Base-by-base conservation (phyloP, 2,888 invertebrate species). In the Choristoneura rosaceana region DNA sequence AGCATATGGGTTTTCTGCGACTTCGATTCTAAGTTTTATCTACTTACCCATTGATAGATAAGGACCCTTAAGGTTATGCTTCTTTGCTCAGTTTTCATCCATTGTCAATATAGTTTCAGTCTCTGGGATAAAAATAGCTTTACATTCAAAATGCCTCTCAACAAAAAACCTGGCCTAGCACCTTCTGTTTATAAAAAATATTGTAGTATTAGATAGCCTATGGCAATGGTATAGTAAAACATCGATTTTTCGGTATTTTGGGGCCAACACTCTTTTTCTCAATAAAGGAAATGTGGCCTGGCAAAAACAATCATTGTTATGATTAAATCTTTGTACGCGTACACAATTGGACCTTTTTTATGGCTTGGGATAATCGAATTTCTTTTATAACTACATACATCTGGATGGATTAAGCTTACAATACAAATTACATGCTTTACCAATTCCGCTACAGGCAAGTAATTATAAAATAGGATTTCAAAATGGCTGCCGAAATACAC, bases 151-250 rank as follows among this genome's bases (percentile, higher is more conserved):
- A 38, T 38, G 17, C 17, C 17, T 50, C 50, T 15, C 12, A 47
- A 47, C 4, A n/a, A 17, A n/a, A 52, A 52, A 17, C 52, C 17
- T 50, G 79, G 76, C 84, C 84, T 89, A 90, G 90, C 91, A 92
- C 91, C 91, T 87, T 89, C 62, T 55, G 52, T 83, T 81, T 55
- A 58, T 58, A 12, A 33, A 58, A 58, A 33, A 58, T 8, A 33
- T 15, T 17, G 15, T 34, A 55, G 15, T 33, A 14, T 14, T 14
- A 38, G n/a, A 59, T n/a, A 59, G 8, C n/a, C 59, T 14, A 12
- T 7, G 8, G n/a, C 33, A 59, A 33, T 4, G 38, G 38, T 59
- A 59, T 38, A 55, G 25, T 25, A 25, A 25, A 55, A 55, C 17
- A 55, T 55, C 55, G 55, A 55, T 55, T 55, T 25, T 55, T 25